Conservation (phyloP, 2,113 vertebrate genomes). For the Eurypyga helias region DNA sequence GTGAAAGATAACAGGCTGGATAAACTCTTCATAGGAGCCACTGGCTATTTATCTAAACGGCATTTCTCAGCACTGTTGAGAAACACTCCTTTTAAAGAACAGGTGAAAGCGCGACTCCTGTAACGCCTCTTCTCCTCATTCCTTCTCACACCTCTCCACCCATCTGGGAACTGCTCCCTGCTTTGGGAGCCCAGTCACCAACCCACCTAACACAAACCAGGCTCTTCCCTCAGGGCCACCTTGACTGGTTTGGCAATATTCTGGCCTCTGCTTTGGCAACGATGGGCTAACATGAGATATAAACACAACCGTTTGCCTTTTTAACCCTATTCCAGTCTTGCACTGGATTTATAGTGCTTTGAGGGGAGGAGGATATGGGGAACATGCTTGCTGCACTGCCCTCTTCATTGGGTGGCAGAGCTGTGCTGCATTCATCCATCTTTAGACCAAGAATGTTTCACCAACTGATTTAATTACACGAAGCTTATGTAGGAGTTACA, state of each 20-base stretch:
- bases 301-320: not conserved
- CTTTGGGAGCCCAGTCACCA: not conserved
- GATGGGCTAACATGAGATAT: not conserved
- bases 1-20: not conserved
- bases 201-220: not conserved
- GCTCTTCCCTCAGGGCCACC: not conserved
- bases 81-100: not conserved
- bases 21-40: not conserved
- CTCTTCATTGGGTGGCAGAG: not conserved
- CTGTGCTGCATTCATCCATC: not conserved
- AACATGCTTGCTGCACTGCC: accelerated
- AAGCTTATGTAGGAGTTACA: constrained; percentile 40
- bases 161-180: not conserved
- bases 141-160: not conserved
- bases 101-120: not conserved
- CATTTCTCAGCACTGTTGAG: not conserved
- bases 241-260: not conserved
- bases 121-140: not conserved
- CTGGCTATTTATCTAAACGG: not conserved
- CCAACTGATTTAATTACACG: constrained; percentile 41
- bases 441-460: not conserved
- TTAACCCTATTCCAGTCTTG: not conserved
- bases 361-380: not conserved
- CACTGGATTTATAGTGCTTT: not conserved
- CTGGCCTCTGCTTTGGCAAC: not conserved